Base-by-base conservation (phyloP, 2,797 vertebrate genomes). In the Pipistrellus nathusii region DNA sequence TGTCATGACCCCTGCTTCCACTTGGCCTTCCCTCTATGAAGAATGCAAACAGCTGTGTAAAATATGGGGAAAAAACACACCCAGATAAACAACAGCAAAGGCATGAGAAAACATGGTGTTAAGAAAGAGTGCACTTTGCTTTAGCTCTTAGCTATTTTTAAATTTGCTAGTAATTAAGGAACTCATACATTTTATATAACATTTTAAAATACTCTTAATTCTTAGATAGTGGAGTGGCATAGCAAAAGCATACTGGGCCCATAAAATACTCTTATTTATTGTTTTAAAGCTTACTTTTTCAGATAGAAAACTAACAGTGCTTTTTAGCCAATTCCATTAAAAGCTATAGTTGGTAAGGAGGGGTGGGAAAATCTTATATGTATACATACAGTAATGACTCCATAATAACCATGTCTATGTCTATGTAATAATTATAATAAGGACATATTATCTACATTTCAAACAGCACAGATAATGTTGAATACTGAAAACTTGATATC, bases 1-100 rank as follows among this genome's bases (percentile, higher is more conserved):
- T 82, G 99, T 99, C 97, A 98, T 98, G 92, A 99, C 97, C 21
- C 99, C 99, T 20, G 98, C 98, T 98, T 99, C 99, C 94, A 99
- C 98, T 95, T 72, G 98, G 68, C 99, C 99, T 98, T 99, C 99
- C 87, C 99, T 98, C 99, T 99, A 46, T 7, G 94, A 83, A 95
- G 94, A 84, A 95, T 64, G 81, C 83, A 96, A 88, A 93, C 6
- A 75, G 69, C 53, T 90, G 84, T 91, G 44, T 59, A 90, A 3
- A 12, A 71, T 10, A 82, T 0, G 15, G 8, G 90, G 80, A 32
- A 66, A 88, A 91, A 82, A 80, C 62, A 13, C 57, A 69, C 32
- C 5, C 82, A 89, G 71, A 30, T 30, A 81, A 73, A 81, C n/a
- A 82, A 8, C 0, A 91, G 17, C 38, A 85, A 59, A 27, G 8